Percentiles rank a stretch among this genome's conserved stretches.
Conservation (phyloP, 2,888 invertebrate genomes). For the Cataglyphis livida region DNA sequence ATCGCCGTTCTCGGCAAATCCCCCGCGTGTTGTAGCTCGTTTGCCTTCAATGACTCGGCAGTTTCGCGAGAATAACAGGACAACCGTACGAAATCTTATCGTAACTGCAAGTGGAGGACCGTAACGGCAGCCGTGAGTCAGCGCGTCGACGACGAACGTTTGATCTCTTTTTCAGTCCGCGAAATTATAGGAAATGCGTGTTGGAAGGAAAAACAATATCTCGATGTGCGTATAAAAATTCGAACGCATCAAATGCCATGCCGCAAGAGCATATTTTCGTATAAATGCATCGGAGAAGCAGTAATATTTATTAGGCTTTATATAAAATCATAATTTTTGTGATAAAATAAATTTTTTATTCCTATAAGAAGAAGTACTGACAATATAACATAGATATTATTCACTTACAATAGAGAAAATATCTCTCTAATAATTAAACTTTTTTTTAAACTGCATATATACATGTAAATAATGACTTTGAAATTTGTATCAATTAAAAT, state of each 20-base stretch:
- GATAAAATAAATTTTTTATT: neutral
- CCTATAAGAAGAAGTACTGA: neutral
- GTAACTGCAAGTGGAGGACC: slow-evolving; percentile 45
- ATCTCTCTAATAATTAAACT: neutral
- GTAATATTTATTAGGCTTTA: neutral
- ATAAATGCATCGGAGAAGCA: neutral
- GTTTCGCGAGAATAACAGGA: slow-evolving; percentile 50
- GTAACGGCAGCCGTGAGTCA: slow-evolving; percentile 56
- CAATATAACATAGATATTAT: neutral
- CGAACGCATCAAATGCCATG: neutral
- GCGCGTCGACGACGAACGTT: slow-evolving; percentile 46
- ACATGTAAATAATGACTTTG: neutral
- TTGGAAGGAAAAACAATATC: slow-evolving; percentile 12
- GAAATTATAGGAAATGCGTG: slow-evolving; percentile 10
- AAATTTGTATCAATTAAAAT: neutral
- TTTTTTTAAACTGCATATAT: neutral
- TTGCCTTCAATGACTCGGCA: slow-evolving; percentile 54
- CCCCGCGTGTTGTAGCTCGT: slow-evolving; percentile 47
- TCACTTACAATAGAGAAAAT: neutral
- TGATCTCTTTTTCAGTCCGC: slow-evolving; percentile 44
- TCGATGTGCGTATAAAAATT: neutral
- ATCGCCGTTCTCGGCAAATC: slow-evolving; percentile 49
- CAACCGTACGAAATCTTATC: slow-evolving; percentile 53
- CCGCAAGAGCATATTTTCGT: neutral
- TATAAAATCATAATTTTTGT: neutral